Percentiles rank a stretch among this genome's conserved stretches.
Conservation (phyloP, 1,140 invertebrate species). For the Luehdorfia chinensis region DNA sequence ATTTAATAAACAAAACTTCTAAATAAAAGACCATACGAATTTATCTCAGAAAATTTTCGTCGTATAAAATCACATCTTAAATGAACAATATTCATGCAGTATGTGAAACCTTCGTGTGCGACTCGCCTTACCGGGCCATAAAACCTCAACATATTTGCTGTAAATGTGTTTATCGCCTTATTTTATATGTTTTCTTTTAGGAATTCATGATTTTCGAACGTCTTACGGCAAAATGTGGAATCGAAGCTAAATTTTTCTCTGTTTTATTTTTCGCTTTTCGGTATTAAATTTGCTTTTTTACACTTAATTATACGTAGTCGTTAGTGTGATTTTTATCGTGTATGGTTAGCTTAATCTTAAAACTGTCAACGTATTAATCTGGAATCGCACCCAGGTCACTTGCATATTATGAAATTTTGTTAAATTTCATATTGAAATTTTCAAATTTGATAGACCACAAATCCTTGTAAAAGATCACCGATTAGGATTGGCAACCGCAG, state of each 20-base stretch:
- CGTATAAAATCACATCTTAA: conserved; percentile 1
- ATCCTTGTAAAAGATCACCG: too few relatives aligned
- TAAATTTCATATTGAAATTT: too few relatives aligned
- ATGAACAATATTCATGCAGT: conserved; percentile 17
- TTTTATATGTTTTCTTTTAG: conserved; percentile 17
- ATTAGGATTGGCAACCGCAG: too few relatives aligned
- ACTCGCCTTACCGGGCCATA: conserved; percentile 6
- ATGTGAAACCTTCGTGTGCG: conserved; percentile 7
- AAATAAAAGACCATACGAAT: conserved; percentile 3
- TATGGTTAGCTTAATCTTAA: background rate
- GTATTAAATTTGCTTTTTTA: background rate
- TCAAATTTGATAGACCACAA: too few relatives aligned
- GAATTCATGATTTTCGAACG: conserved; percentile 5
- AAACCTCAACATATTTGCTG: conserved; percentile 15
- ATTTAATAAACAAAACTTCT: too few relatives aligned
- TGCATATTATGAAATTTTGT: too few relatives aligned
- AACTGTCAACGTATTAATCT: too few relatives aligned
- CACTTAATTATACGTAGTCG: conserved; percentile 6
- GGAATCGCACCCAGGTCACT: too few relatives aligned
- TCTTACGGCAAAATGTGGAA: conserved; percentile 2
- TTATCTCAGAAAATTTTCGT: conserved; percentile 1
- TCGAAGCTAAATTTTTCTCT: conserved; percentile 7
- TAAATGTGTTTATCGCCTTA: conserved; percentile 15
- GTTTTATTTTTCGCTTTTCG: conserved; percentile 1
- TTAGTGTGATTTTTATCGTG: background rate